Evolutionary conservation across 1,140 invertebrate species (phyloP).

Genomic region (Propsilocerus akamusi): DNA sequence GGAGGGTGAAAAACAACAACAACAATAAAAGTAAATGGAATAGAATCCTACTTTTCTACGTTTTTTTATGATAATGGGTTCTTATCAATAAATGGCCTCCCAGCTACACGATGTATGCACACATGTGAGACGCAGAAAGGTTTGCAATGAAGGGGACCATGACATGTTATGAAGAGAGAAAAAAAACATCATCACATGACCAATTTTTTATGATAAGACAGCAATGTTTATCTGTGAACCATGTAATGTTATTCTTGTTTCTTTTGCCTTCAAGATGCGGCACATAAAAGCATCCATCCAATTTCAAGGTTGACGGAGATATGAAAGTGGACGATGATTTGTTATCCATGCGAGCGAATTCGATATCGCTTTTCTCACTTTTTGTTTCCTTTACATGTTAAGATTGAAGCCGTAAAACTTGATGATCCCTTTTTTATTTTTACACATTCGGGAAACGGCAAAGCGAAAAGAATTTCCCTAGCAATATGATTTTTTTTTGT

Average conservation of each 20-base stretch:
- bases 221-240: background rate
- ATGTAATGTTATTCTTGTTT: too few relatives aligned
- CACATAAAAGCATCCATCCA: too few relatives aligned
- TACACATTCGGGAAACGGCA: too few relatives aligned
- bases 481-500: too few relatives aligned
- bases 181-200: too few relatives aligned
- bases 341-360: conserved; percentile 1
- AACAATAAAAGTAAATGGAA: conserved; percentile 4
- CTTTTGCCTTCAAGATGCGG: too few relatives aligned
- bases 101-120: too few relatives aligned
- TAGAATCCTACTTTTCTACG: background rate
- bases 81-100: conserved; percentile 3
- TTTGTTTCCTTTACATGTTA: background rate
- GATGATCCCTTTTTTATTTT: too few relatives aligned
- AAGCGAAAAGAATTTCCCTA: too few relatives aligned
- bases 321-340: background rate
- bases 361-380: conserved; percentile 1
- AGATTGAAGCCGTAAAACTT: background rate
- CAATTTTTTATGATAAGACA: conserved; percentile 4
- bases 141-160: too few relatives aligned
- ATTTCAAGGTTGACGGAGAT: conserved; percentile 2
- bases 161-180: too few relatives aligned
- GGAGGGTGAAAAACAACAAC: background rate
- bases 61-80: conserved; percentile 1
- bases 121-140: too few relatives aligned